A percentile compares a stretch with the other conserved stretches of the same genome.
Conservation (phyloP, 2,797 vertebrate genomes). For the Tragopan temminckii region DNA sequence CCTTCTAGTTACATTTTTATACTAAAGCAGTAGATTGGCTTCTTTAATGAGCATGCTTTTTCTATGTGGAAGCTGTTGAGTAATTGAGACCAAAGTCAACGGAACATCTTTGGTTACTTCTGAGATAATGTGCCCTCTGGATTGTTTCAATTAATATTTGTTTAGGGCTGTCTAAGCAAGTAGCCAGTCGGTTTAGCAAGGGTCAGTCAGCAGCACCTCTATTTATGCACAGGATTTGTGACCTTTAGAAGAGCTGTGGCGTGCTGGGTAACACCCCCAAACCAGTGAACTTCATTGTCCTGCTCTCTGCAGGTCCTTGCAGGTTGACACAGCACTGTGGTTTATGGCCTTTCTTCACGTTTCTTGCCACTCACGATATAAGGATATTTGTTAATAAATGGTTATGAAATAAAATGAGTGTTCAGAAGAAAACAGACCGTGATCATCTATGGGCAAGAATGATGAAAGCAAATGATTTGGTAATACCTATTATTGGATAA, state of each 20-base stretch:
- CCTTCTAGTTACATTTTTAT: background rate
- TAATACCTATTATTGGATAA: background rate
- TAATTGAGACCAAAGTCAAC: slow-evolving; percentile 48
- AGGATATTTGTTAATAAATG: background rate
- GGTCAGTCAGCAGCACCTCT: background rate
- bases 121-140: background rate
- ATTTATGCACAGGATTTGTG: background rate
- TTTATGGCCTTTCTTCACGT: background rate
- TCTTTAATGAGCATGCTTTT: background rate
- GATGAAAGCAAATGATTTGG: background rate
- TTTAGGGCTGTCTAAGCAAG: slow-evolving; percentile 3
- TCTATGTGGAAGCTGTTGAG: slow-evolving; percentile 5
- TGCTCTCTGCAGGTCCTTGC: too few relatives aligned
- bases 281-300: background rate
- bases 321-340: background rate
- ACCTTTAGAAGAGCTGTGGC: background rate
- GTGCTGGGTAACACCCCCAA: background rate
- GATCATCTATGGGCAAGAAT: background rate
- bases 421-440: background rate
- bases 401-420: background rate
- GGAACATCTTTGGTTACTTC: slow-evolving; percentile 24
- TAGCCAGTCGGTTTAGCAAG: background rate
- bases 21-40: slow-evolving; percentile 51
- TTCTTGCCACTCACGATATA: background rate
- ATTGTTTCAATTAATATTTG: slow-evolving; percentile 20